A percentile compares a stretch with the other conserved stretches of the same genome.
Conservation (phyloP, 2,797 vertebrate species). For the Dermochelys coriacea region DNA sequence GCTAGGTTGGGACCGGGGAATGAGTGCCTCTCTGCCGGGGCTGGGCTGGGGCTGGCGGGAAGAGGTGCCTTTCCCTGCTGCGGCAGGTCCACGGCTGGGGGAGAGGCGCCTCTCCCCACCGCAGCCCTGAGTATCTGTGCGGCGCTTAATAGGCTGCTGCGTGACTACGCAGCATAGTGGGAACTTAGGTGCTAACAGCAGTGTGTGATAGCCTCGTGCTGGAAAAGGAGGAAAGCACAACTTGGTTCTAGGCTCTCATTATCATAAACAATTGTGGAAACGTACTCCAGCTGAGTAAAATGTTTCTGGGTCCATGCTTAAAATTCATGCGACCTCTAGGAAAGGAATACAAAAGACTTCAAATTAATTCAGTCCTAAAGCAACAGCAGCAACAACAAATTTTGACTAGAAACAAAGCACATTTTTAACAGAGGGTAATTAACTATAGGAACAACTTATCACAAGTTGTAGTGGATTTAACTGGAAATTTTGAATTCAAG, state of each 20-base stretch:
- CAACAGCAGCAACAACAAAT: background rate
- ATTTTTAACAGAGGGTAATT: background rate
- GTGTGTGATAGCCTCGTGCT: background rate
- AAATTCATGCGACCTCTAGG: background rate
- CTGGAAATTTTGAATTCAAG: background rate
- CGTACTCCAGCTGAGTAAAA: background rate
- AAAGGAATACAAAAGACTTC: background rate
- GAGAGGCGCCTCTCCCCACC: too few species aligned
- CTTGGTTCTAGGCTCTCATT: background rate
- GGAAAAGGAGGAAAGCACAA: background rate
- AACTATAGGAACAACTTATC: background rate
- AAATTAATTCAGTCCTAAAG: background rate
- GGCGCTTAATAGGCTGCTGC: too few species aligned
- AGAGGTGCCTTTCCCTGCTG: too few species aligned
- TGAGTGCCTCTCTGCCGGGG: too few species aligned
- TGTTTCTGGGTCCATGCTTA: background rate
- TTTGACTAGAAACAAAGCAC: background rate
- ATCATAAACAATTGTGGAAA: background rate
- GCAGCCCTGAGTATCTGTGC: too few species aligned
- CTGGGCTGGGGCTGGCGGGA: too few species aligned
- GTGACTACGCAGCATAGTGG: too few species aligned
- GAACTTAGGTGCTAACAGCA: background rate
- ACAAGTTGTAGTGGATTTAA: background rate
- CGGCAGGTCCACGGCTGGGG: too few species aligned
- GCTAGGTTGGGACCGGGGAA: too few species aligned